Evolutionary conservation across 2,113 vertebrate species (phyloP), one percentile per base, ranked within the genome.

Genomic region (Balaeniceps rex): DNA sequence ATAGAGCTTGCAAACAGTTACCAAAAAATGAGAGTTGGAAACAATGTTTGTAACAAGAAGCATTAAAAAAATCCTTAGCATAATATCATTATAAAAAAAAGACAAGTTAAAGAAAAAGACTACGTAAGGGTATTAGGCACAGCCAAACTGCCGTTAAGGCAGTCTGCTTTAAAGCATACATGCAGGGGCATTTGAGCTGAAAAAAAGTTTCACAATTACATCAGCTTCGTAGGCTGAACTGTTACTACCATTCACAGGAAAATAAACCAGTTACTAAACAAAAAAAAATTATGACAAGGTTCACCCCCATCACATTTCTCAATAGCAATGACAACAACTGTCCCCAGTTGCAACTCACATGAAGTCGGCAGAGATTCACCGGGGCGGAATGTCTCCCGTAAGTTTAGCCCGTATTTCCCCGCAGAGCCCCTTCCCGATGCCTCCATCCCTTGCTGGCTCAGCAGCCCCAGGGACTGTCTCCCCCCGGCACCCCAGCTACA

Each of bases 181-280:
- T 0, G 0, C 19, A 61, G 51, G 36, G 77, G 17, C 55, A 91
- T 77, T 87, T 83, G 71, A 94, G 70, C 66, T 70, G 63, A 87
- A 87, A 90, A 78, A 68, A 94, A 64, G 58, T 33, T 84, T 96
- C 84, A 95, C 89, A 66, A 94, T 94, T 91, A 96, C 66, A 77
- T 95, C 95, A 94, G 34, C 77, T 91, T 96, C 85, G 88, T 40
- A 94, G 72, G 71, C 81, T 93, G 75, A 95, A 88, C 82, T 80
- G 93, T 88, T 96, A 96, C 91, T 96, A 81, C 83, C 66, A 95
- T 95, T 95, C 89, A 94, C 84, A 95, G 78, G 63, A 95, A 94
- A 93, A 94, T 55, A 93, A 94, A 88, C n/a, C 24, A 78, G 42
- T 66, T 83, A 85, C 65, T 93, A 91, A 79, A 91, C 49, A 93